phyloP scores from a whole-genome alignment of 2,888 invertebrate species.

The Pachymerium ferrugineum region DNA sequence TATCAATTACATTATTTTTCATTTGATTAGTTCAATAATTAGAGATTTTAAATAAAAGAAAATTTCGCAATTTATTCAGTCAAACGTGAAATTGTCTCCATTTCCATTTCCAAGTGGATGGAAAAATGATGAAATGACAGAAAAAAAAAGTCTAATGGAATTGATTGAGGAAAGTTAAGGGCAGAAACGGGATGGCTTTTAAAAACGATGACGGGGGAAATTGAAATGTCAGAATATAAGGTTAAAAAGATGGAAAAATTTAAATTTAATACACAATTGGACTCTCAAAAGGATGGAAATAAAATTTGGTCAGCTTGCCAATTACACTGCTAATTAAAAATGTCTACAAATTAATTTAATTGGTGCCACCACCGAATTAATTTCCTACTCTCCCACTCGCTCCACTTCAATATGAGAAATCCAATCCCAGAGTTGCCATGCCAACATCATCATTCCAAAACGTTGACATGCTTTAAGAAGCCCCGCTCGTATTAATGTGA shows the following conservation, averaged over 20 bases:
- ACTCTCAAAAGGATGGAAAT: neutral
- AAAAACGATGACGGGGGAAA: neutral
- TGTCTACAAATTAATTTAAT: neutral
- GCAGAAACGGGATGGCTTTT: neutral
- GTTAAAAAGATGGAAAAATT: neutral
- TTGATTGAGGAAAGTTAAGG: neutral
- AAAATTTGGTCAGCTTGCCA: neutral
- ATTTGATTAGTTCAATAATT: neutral
- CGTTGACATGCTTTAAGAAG: neutral
- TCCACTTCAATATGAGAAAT: neutral
- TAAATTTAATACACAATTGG: neutral
- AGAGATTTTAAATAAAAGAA: too few relatives aligned
- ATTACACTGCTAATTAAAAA: neutral
- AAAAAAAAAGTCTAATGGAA: neutral
- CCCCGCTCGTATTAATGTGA: neutral
- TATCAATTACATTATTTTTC: neutral
- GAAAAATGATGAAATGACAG: neutral
- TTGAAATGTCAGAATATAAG: neutral
- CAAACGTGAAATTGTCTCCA: neutral
- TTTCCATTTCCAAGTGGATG: neutral
- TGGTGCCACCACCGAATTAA: neutral
- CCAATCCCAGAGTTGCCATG: neutral
- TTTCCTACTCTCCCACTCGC: neutral
- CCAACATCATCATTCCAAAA: slow-evolving; percentile 3
- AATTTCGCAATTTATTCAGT: too few relatives aligned